A percentile compares a stretch with the other conserved stretches of the same genome.
phyloP scores from a whole-genome alignment of 2,113 vertebrate genomes.

The Astur gentilis region DNA sequence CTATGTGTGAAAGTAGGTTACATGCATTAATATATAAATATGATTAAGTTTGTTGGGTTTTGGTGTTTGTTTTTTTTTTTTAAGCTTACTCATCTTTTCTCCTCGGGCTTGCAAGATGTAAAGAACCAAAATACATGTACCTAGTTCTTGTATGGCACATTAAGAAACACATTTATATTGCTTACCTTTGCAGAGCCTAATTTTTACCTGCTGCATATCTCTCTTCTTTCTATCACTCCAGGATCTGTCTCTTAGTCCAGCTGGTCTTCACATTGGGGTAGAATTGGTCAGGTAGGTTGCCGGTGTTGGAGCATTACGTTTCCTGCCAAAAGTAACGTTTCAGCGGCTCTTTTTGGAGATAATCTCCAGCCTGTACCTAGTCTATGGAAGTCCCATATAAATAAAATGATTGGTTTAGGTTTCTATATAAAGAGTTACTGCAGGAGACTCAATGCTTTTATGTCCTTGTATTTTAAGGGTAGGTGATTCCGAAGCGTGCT shows the following conservation, averaged over 20 bases:
- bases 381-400: not conserved
- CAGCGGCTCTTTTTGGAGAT: not conserved
- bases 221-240: not conserved
- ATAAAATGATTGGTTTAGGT: not conserved
- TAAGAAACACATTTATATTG: not conserved
- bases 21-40: constrained; percentile 18
- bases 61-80: not conserved
- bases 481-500: not conserved
- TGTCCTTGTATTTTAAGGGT: not conserved
- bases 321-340: not conserved
- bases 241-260: not conserved
- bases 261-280: not conserved
- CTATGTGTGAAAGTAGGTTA: constrained; percentile 58
- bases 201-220: not conserved
- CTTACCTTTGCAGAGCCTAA: not conserved
- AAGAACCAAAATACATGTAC: not conserved
- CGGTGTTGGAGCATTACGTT: not conserved
- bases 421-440: not conserved
- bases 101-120: not conserved
- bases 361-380: not conserved
- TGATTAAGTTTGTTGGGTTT: not conserved
- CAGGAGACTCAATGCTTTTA: not conserved
- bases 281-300: not conserved
- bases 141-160: not conserved
- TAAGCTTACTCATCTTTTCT: not conserved